Percentiles rank a stretch among this genome's conserved stretches.
phyloP scores from a whole-genome alignment of 1,140 invertebrate genomes.

The Melipona quadrifasciata region DNA sequence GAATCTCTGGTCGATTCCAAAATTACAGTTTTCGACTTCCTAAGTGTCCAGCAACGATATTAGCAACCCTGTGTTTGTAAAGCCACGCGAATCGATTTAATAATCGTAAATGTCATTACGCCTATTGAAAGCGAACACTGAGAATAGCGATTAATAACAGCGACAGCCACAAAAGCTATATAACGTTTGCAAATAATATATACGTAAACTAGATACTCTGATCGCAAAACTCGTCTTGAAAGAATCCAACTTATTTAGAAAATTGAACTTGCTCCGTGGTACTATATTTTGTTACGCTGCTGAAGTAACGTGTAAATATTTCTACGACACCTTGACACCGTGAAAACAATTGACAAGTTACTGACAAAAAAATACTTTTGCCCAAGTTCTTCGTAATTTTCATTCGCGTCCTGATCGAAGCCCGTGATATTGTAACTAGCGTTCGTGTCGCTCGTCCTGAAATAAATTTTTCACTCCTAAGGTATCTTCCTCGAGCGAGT shows the following conservation, averaged over 20 bases:
- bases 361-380: neutral
- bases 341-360: no score
- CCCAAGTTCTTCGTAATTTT: neutral
- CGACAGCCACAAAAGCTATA: conserved; percentile 67
- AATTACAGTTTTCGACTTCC: neutral
- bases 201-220: conserved; percentile 38
- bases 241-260: neutral
- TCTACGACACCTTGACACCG: no score
- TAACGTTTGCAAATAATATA: conserved; percentile 43
- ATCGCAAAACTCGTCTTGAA: conserved; percentile 4
- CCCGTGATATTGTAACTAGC: neutral
- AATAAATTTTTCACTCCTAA: neutral
- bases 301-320: no score
- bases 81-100: conserved; percentile 33
- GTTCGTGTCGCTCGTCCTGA: neutral
- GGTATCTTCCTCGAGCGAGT: neutral
- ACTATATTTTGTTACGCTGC: no score
- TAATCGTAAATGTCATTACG: conserved; percentile 50
- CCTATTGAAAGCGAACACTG: conserved; percentile 59
- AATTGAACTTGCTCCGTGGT: neutral
- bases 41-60: conserved; percentile 1
- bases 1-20: neutral
- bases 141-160: conserved; percentile 64
- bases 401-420: neutral
- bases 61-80: conserved; percentile 22